phyloP scores from a whole-genome alignment of 2,113 vertebrate genomes.

The Indicator indicator region DNA sequence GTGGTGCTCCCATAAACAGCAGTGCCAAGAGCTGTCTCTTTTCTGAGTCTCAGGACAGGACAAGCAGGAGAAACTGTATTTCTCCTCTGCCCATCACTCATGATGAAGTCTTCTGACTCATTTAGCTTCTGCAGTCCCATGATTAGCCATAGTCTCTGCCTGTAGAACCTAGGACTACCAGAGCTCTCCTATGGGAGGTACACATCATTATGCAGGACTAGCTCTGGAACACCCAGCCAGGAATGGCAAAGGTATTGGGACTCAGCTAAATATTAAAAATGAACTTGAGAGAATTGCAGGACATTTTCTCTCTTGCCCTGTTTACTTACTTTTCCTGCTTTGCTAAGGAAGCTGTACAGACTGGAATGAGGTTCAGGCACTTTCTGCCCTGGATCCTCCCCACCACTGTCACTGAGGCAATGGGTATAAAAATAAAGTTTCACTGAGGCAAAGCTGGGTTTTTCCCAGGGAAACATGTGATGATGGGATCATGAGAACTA shows the following conservation, averaged over 20 bases:
- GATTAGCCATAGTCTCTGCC: not conserved
- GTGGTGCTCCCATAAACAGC: not conserved
- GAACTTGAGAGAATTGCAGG: not conserved
- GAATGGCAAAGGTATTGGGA: not conserved
- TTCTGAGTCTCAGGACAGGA: conserved; percentile 31
- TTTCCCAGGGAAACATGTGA: not conserved
- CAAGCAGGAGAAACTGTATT: not conserved
- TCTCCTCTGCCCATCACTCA: not conserved
- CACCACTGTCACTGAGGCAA: not conserved
- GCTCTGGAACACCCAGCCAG: accelerated
- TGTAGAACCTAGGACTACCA: not conserved
- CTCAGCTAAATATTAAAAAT: not conserved
- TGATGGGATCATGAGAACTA: not conserved
- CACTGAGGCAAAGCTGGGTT: not conserved
- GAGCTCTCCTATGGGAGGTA: not conserved
- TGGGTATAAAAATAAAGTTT: not conserved
- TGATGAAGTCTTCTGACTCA: not conserved
- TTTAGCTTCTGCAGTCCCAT: not conserved
- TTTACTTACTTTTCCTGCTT: not conserved
- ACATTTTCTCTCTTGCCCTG: not conserved
- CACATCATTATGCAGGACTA: not conserved
- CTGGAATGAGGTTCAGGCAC: not conserved
- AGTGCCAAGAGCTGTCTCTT: not conserved
- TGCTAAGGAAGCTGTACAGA: not conserved
- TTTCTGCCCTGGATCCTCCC: not conserved